Base-by-base conservation (phyloP, 2,113 vertebrate species). In the Hystrix cristata region DNA sequence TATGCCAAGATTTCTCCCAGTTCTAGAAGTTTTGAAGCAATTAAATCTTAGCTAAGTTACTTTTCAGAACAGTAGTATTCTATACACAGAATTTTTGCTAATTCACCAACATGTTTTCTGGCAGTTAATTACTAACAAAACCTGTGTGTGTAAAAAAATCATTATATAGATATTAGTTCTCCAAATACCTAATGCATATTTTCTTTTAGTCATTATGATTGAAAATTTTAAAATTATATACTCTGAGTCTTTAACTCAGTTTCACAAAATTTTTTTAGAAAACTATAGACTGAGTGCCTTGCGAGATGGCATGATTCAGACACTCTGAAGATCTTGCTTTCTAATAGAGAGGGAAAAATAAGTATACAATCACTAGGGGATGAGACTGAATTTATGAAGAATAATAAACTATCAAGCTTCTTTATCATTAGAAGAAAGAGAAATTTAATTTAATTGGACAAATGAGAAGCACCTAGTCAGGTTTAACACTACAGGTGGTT, bases 61-160 rank as follows among this genome's bases (percentile, higher is more conserved):
- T 91, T 95, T 97, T 91, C 94, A 96, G 64, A 62, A 34, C 6
- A 14, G 23, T 74, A 90, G 51, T 93, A 83, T 86, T 89, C 87
- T 90, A 82, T 62, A 3, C 78, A 46, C 48, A 81, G 23, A 95
- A 76, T 85, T 19, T 31, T 96, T 71, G 15, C 60, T 64, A 85
- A 55, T 71, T 85, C n/a, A 19, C 34, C 51, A 60, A 60, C 46
- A 72, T 74, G 2, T 93, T 86, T 89, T 86, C 48, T 93, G 81
- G 38, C 57, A 91, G 38, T 93, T 82, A 85, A 84, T 74, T 96
- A 60, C 23, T 86, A 64, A 78, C 2, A 80, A 5, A 89, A 86
- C 64, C 48, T 85, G 8, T 34, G 7, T 57, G 34, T 81, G 7
- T 64, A n/a, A 95, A 94, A 94, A 80, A 34, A 34, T 51, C n/a